Evolutionary conservation across 2,113 vertebrate species (phyloP).

Genomic region (Haemorhous mexicanus): DNA sequence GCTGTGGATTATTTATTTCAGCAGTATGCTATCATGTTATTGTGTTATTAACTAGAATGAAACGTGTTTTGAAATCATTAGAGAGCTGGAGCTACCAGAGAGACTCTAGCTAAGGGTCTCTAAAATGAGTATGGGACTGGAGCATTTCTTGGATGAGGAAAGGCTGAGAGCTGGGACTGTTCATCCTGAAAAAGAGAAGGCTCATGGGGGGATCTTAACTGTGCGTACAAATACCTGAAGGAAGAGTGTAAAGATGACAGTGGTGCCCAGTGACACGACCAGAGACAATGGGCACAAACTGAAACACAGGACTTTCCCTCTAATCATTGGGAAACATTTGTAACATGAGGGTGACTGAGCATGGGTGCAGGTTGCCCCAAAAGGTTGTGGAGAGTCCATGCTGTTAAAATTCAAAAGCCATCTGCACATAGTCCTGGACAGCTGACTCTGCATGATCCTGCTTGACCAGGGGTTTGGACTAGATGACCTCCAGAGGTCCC

Average conservation of each 20-base stretch:
- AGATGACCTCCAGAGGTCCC: not conserved
- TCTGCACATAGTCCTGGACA: not conserved
- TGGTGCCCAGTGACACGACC: not conserved
- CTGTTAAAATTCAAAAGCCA: not conserved
- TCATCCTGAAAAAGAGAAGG: not conserved
- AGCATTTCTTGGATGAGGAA: not conserved
- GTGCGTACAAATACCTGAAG: not conserved
- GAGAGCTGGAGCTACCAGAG: not conserved
- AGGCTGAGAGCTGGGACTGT: not conserved
- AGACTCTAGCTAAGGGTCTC: not conserved
- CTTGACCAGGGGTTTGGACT: not conserved
- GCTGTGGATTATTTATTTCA: not conserved
- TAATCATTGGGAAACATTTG: not conserved
- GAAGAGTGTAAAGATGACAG: not conserved
- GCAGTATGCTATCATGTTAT: not conserved
- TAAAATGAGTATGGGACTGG: not conserved
- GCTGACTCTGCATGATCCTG: not conserved
- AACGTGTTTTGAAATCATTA: not conserved
- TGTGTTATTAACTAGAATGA: not conserved
- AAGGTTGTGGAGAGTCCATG: not conserved
- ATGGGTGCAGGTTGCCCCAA: not conserved
- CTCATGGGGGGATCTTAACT: not conserved
- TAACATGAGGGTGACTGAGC: not conserved
- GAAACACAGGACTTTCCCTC: not conserved
- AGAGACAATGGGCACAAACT: not conserved